Evolutionary conservation across 1,140 invertebrate genomes (phyloP).

Genomic region (Hylyphantes graminicola): DNA sequence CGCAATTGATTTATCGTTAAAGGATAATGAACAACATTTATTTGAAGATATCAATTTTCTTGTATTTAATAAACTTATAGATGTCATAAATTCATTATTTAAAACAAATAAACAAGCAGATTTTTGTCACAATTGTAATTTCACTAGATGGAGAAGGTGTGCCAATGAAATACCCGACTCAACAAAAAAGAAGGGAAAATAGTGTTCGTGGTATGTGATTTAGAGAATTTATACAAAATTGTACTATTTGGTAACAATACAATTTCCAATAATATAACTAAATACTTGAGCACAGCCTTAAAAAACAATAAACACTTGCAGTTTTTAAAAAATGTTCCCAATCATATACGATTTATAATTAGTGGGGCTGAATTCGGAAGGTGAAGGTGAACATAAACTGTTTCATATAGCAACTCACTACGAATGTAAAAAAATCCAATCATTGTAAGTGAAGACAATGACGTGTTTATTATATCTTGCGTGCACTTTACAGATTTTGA

Average conservation of each 20-base stretch:
- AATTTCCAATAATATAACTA: neutral
- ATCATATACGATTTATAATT: neutral
- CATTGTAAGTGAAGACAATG: constrained; percentile 27
- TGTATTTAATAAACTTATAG: neutral
- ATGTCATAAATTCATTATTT: neutral
- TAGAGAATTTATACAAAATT: constrained; percentile 1
- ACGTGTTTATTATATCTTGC: constrained; percentile 20
- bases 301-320: neutral
- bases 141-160: constrained; percentile 26
- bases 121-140: neutral
- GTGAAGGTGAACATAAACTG: constrained; percentile 44
- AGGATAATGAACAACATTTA: neutral
- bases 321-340: neutral
- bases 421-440: neutral
- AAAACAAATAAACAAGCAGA: neutral
- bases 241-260: constrained; percentile 13
- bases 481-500: neutral
- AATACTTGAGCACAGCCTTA: neutral
- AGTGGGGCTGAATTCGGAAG: neutral
- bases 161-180: constrained; percentile 31
- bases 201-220: neutral
- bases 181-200: constrained; percentile 15
- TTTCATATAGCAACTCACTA: constrained; percentile 6
- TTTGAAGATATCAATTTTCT: constrained; percentile 3
- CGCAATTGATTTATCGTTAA: neutral